A percentile compares a stretch with the other conserved stretches of the same genome.
Evolutionary conservation across 53 echinoderm and acorn worm genomes (phyloP).

Genomic region (Arbacia lixula): DNA sequence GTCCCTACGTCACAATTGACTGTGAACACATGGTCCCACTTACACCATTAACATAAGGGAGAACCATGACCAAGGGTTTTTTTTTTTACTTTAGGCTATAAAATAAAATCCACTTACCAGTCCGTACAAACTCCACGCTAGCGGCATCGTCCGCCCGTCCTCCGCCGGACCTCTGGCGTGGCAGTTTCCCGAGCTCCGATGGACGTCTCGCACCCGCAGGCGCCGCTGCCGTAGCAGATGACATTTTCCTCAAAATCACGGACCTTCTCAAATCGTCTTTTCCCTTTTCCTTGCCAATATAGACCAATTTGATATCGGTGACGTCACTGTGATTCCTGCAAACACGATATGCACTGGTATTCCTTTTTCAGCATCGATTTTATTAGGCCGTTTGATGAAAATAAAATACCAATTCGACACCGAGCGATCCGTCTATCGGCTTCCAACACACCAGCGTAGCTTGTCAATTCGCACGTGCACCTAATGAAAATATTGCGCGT

Average conservation of each 20-base stretch:
- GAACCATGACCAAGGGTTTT: too few species aligned
- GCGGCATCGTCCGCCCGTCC: neutral
- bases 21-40: too few species aligned
- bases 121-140: conserved; percentile 33
- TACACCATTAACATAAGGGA: too few species aligned
- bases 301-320: neutral
- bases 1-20: too few species aligned
- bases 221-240: conserved; percentile 3
- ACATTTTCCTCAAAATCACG: neutral
- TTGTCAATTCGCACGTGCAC: too few species aligned
- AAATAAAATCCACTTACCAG: neutral
- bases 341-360: neutral
- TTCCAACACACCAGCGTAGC: too few species aligned
- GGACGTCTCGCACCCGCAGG: neutral
- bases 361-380: neutral
- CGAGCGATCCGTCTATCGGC: too few species aligned
- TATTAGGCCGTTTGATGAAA: too few species aligned
- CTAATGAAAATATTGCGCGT: too few species aligned
- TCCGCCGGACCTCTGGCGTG: conserved; percentile 1
- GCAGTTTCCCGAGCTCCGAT: conserved; percentile 31
- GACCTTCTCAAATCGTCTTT: neutral
- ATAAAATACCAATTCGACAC: too few species aligned
- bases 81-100: neutral
- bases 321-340: neutral
- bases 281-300: neutral